These are phyloP conservation scores for Drosophila recens DNA, from an alignment of 2,888 invertebrate genomes.

Conservation along the genomic window DNA sequence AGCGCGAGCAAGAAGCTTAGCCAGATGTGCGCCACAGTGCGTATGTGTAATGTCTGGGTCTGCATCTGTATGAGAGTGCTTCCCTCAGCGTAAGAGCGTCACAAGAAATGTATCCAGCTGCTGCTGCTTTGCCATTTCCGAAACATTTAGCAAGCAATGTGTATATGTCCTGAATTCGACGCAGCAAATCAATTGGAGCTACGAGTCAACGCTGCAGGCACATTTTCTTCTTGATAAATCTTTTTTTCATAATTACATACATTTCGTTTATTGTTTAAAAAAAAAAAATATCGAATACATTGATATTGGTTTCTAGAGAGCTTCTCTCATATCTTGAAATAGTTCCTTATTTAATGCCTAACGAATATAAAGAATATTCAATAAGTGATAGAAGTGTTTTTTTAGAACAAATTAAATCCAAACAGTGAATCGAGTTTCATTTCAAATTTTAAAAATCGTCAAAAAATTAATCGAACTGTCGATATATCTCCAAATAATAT, in stretches of 20 bases:
- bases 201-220: slow-evolving; percentile 18
- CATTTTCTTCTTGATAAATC: neutral
- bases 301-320: too few relatives aligned
- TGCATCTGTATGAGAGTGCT: slow-evolving; percentile 6
- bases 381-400: too few relatives aligned
- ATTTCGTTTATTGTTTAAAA: too few relatives aligned
- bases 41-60: slow-evolving; percentile 46
- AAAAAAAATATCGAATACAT: too few relatives aligned
- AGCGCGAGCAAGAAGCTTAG: slow-evolving; percentile 47
- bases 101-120: slow-evolving; percentile 69
- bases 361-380: too few relatives aligned
- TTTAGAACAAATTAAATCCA: too few relatives aligned
- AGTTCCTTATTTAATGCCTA: too few relatives aligned
- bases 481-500: too few relatives aligned
- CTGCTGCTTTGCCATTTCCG: slow-evolving; percentile 75
- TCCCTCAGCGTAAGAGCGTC: slow-evolving; percentile 26
- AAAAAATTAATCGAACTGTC: too few relatives aligned
- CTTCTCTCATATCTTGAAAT: too few relatives aligned
- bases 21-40: slow-evolving; percentile 57
- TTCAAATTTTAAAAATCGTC: too few relatives aligned
- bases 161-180: slow-evolving; percentile 45
- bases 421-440: too few relatives aligned
- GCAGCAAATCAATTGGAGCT: slow-evolving; percentile 68
- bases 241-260: neutral
- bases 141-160: slow-evolving; percentile 66